Percentiles rank a stretch among this genome's conserved stretches.
Conservation (phyloP, 2,888 invertebrate species). For the Augiades crinisus region DNA sequence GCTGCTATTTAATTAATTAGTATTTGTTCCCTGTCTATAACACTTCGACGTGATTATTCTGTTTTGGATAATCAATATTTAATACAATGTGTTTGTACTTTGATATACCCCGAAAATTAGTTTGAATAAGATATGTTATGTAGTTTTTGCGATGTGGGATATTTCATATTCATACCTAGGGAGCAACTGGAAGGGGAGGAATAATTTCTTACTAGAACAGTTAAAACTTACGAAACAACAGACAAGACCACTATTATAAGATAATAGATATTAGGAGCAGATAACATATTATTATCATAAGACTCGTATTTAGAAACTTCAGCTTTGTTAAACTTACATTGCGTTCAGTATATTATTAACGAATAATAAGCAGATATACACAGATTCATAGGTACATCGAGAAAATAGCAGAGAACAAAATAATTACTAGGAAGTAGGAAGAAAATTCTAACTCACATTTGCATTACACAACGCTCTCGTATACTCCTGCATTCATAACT, state of each 20-base stretch:
- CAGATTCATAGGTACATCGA: neutral
- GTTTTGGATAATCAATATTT: too few species aligned
- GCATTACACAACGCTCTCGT: conserved; percentile 8
- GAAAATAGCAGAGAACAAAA: neutral
- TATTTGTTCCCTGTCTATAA: neutral
- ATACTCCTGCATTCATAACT: neutral
- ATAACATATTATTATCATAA: neutral
- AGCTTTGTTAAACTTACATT: neutral
- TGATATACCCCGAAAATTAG: too few species aligned
- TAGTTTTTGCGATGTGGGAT: too few species aligned
- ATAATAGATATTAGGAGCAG: neutral
- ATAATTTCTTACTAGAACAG: too few species aligned
- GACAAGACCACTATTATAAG: too few species aligned
- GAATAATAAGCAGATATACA: neutral
- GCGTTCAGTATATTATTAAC: neutral
- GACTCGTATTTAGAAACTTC: neutral
- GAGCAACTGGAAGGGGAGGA: too few species aligned
- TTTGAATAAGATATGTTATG: too few species aligned
- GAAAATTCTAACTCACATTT: conserved; percentile 6
- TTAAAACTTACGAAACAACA: too few species aligned
- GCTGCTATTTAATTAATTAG: neutral
- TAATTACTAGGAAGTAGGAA: conserved; percentile 14
- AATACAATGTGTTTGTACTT: too few species aligned
- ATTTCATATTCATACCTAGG: too few species aligned
- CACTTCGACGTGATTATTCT: too few species aligned